Percentiles rank a stretch among this genome's conserved stretches.
phyloP scores from a whole-genome alignment of 2,113 vertebrate genomes.

The Bolborhynchus lineola region DNA sequence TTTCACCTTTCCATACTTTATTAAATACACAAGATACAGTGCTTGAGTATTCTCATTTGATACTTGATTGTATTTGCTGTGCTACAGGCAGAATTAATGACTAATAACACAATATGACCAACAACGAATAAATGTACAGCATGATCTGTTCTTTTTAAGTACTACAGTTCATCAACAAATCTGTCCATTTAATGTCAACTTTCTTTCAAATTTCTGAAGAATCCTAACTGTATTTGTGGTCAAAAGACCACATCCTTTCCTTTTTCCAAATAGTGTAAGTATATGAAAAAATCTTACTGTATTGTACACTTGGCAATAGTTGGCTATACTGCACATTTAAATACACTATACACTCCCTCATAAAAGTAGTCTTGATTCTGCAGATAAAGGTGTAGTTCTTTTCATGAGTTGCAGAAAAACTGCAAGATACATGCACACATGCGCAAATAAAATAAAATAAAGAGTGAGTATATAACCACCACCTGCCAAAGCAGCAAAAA shows the following conservation, averaged over 20 bases:
- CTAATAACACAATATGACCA: too few relatives aligned
- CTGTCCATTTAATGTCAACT: background rate
- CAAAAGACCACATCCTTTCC: background rate
- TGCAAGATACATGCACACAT: background rate
- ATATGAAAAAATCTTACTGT: background rate
- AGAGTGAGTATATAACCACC: background rate
- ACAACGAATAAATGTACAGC: background rate
- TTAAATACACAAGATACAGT: background rate
- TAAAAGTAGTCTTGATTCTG: background rate
- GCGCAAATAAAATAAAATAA: background rate
- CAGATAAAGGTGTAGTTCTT: background rate
- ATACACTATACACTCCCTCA: background rate
- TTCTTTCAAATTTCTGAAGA: background rate
- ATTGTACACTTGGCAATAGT: background rate
- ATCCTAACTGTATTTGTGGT: background rate
- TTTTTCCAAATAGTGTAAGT: background rate
- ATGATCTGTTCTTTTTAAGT: background rate
- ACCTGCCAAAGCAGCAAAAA: background rate
- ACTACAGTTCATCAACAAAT: background rate
- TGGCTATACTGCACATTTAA: background rate
- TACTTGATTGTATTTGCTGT: background rate
- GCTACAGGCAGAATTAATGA: background rate
- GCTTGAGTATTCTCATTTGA: background rate
- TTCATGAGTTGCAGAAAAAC: background rate
- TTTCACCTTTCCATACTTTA: background rate